These are phyloP conservation scores for Nasua narica DNA, from an alignment of 2,797 vertebrate species.

Conservation along the genomic window DNA sequence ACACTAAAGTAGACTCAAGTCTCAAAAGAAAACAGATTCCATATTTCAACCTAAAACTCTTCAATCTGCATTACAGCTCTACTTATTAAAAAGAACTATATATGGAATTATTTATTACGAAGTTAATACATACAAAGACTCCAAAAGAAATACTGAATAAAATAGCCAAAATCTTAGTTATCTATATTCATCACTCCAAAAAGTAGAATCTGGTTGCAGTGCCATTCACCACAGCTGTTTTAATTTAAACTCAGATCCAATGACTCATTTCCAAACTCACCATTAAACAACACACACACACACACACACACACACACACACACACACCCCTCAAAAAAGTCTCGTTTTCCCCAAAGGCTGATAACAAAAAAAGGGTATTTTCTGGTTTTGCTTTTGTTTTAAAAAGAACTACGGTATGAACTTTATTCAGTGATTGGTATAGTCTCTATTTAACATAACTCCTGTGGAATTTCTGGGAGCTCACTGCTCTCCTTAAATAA, in stretches of 20 bases:
- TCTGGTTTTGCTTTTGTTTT: conserved; percentile 3
- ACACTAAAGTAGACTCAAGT: conserved; percentile 42
- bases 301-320: neutral
- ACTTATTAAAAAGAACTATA: conserved; percentile 13
- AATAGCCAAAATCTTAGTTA: conserved; percentile 36
- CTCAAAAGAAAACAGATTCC: conserved; percentile 37
- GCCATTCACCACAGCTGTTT: conserved; percentile 5
- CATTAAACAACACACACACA: neutral
- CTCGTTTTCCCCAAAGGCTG: neutral
- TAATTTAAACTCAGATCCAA: conserved; percentile 43
- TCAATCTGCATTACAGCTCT: neutral
- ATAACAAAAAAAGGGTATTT: neutral
- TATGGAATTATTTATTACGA: conserved; percentile 22
- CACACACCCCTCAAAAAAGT: neutral
- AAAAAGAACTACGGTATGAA: neutral
- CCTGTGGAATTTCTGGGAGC: neutral
- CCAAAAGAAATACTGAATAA: conserved; percentile 29
- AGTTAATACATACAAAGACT: conserved; percentile 5
- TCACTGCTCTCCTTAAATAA: neutral
- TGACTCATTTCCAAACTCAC: neutral
- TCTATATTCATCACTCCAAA: neutral
- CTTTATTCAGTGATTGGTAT: neutral
- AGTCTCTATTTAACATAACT: neutral
- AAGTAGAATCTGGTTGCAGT: conserved; percentile 27
- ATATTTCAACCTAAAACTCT: conserved; percentile 26